A percentile compares a stretch with the other conserved stretches of the same genome.
phyloP scores from a whole-genome alignment of 1,140 invertebrate genomes.

The Ceratina calcarata region DNA sequence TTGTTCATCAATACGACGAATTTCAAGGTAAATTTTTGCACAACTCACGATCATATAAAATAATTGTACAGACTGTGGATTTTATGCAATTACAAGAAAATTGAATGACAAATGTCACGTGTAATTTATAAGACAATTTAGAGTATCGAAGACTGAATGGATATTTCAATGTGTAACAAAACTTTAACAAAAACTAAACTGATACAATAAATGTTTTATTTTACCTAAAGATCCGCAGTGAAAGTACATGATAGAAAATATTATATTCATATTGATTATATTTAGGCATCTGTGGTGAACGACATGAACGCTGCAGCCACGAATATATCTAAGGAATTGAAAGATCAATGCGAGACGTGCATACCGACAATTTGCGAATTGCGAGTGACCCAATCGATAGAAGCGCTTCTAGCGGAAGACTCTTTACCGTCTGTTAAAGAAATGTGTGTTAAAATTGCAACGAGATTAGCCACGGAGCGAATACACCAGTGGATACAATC shows the following conservation, averaged over 20 bases:
- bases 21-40: slow-evolving; percentile 52
- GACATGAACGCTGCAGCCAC: slow-evolving; percentile 63
- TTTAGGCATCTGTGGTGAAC: slow-evolving; percentile 53
- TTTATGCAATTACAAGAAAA: too few relatives aligned
- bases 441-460: slow-evolving; percentile 78
- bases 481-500: slow-evolving; percentile 81
- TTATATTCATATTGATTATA: too few relatives aligned
- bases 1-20: slow-evolving; percentile 17
- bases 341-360: slow-evolving; percentile 67
- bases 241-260: too few relatives aligned
- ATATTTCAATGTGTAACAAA: too few relatives aligned
- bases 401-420: slow-evolving; percentile 77
- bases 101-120: too few relatives aligned
- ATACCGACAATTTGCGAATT: slow-evolving; percentile 70
- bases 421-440: slow-evolving; percentile 72
- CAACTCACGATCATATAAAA: too few relatives aligned
- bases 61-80: too few relatives aligned
- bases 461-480: slow-evolving; percentile 78
- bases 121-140: too few relatives aligned
- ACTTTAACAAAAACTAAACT: too few relatives aligned
- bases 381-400: slow-evolving; percentile 69
- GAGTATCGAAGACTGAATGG: too few relatives aligned
- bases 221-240: too few relatives aligned
- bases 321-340: slow-evolving; percentile 63
- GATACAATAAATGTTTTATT: too few relatives aligned